Evolutionary conservation across 2,113 vertebrate species (phyloP).

Genomic region (Microcebus lehilahytsara): DNA sequence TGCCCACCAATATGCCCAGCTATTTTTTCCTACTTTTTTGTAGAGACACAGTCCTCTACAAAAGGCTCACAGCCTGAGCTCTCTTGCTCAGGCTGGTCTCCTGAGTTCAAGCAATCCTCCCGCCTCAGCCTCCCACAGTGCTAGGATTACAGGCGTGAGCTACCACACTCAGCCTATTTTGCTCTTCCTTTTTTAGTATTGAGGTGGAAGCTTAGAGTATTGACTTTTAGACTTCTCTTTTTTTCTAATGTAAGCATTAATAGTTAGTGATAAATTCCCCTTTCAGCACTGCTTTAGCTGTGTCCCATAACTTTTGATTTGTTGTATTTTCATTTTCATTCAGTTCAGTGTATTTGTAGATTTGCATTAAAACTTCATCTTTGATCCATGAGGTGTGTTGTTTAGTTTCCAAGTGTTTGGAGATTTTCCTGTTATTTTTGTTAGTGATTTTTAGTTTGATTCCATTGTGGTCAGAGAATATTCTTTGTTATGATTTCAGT

Average conservation of each 20-base stretch:
- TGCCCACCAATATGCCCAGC: too few species aligned
- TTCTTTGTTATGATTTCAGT: neutral
- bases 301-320: neutral
- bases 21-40: too few species aligned
- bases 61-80: too few species aligned
- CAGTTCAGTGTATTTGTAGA: neutral
- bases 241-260: neutral
- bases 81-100: too few species aligned
- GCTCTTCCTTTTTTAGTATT: neutral
- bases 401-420: constrained; percentile 11
- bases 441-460: neutral
- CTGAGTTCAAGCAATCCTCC: too few species aligned
- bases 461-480: neutral
- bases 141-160: too few species aligned
- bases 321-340: neutral
- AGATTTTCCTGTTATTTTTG: neutral
- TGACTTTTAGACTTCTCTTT: neutral
- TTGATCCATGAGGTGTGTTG: neutral
- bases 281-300: neutral
- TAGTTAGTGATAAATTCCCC: neutral
- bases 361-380: neutral
- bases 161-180: neutral
- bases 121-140: too few species aligned
- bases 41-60: too few species aligned
- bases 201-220: neutral